phyloP scores from a whole-genome alignment of 1,140 invertebrate genomes.

The Dendroctonus valens region DNA sequence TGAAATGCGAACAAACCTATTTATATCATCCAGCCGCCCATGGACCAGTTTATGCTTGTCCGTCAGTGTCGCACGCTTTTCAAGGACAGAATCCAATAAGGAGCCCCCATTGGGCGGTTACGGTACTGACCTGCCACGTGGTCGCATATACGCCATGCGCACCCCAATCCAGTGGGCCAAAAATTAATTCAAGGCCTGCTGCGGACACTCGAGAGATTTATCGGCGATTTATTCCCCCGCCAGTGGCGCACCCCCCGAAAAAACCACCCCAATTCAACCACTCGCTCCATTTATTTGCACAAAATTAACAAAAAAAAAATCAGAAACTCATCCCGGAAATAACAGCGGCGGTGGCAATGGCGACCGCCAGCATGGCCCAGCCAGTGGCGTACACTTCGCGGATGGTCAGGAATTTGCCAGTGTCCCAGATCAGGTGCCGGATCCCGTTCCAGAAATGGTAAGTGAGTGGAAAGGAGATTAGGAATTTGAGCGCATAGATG shows the following conservation, averaged over 20 bases:
- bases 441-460: slow-evolving; percentile 44
- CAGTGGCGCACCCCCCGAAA: background rate
- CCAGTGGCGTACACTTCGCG: slow-evolving; percentile 40
- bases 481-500: slow-evolving; percentile 31
- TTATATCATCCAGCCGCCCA: slow-evolving; percentile 12
- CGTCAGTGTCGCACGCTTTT: background rate
- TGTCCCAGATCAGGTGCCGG: slow-evolving; percentile 35
- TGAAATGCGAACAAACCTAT: slow-evolving; percentile 24
- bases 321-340: slow-evolving; percentile 29
- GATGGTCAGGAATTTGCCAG: slow-evolving; percentile 36
- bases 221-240: background rate
- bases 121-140: too few relatives aligned
- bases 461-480: slow-evolving; percentile 39
- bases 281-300: background rate
- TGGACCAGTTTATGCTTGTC: background rate
- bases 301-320: slow-evolving; percentile 2
- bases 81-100: background rate
- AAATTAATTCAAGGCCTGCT: too few relatives aligned
- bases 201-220: too few relatives aligned
- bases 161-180: too few relatives aligned
- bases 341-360: slow-evolving; percentile 30
- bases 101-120: too few relatives aligned
- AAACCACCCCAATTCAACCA: background rate
- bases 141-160: too few relatives aligned
- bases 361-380: slow-evolving; percentile 35